A percentile compares a stretch with the other conserved stretches of the same genome.
phyloP scores from a whole-genome alignment of 2,113 vertebrate genomes.

The Xenus cinereus region DNA sequence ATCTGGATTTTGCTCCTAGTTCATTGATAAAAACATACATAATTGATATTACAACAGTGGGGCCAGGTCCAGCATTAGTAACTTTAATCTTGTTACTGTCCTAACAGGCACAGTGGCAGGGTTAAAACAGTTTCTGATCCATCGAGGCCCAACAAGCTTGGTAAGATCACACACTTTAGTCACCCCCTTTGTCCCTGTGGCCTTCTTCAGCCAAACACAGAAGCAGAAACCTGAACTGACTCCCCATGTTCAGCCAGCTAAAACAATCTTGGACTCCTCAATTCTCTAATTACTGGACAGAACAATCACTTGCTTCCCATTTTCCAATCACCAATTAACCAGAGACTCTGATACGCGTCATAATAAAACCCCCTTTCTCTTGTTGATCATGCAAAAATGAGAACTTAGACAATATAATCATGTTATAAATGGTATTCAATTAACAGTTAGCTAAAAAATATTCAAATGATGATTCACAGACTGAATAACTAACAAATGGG shows the following conservation, averaged over 20 bases:
- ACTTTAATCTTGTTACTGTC: not conserved
- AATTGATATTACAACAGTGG: not conserved
- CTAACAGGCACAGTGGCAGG: not conserved
- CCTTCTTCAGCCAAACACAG: not conserved
- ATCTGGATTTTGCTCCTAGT: too few relatives aligned
- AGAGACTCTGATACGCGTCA: not conserved
- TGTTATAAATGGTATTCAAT: not conserved
- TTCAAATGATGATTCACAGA: not conserved
- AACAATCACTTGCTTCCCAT: not conserved
- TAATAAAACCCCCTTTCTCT: not conserved
- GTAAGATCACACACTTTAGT: not conserved
- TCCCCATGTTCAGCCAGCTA: not conserved
- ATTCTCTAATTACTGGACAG: not conserved
- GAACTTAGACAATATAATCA: not conserved
- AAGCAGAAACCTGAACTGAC: not conserved
- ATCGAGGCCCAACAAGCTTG: not conserved
- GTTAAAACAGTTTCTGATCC: not conserved
- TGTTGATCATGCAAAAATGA: not conserved
- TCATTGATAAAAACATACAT: too few relatives aligned
- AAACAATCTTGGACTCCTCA: not conserved
- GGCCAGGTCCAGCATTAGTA: not conserved
- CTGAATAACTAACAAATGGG: not conserved
- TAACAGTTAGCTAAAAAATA: constrained; percentile 39
- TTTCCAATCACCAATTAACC: not conserved
- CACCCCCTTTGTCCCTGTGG: not conserved